Base-by-base conservation (phyloP, 30 jellyfish, hydroid and myxozoan species). In the Hydra vulgaris region DNA sequence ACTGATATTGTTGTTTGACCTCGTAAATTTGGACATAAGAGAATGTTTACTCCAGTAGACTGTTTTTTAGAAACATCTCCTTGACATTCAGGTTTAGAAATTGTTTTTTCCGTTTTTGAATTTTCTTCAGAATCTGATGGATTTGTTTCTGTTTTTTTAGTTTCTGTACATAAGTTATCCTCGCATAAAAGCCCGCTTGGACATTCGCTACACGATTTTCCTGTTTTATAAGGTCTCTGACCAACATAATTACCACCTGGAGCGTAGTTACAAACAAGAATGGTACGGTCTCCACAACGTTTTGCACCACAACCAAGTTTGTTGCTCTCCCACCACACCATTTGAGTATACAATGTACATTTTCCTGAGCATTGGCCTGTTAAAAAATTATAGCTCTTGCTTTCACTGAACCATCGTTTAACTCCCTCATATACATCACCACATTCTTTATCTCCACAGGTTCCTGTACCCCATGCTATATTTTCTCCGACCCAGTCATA, bases 181-280 rank as follows among this genome's bases (percentile, higher is more conserved):
- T 90, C 97, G 73, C 97, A 90, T 22, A 78, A 61, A 26, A 85
- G 66, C 17, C 88, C 93, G 26, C 82, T 84, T 0, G 98, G 98
- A 72, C 98, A 92, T 17, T 89, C 94, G 26, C 81, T 66, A 74
- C 98, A 92, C 21, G 95, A 81, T 78, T 84, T 86, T 52, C 98
- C 98, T 0, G 84, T 82, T 54, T 82, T 81, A 80, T 92, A 92
- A 1, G 98, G 98, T 55, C 87, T 73, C 83, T 92, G 96, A 8
- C 96, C 96, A 19, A 92, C 96, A 79, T 86, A 84, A 80, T 92
- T 92, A n/a, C 98, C 98, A 66, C 98, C 98, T 22, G 98, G 98
- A 15, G 95, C 96, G 74, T 92, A 92, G 77, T 92, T 92, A 75
- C 98, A 92, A 21, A 92, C 96, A 8, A 92, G 81, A 8, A 92